phyloP scores from a whole-genome alignment of 2,888 invertebrate species.

The Ectropis crepuscularia region DNA sequence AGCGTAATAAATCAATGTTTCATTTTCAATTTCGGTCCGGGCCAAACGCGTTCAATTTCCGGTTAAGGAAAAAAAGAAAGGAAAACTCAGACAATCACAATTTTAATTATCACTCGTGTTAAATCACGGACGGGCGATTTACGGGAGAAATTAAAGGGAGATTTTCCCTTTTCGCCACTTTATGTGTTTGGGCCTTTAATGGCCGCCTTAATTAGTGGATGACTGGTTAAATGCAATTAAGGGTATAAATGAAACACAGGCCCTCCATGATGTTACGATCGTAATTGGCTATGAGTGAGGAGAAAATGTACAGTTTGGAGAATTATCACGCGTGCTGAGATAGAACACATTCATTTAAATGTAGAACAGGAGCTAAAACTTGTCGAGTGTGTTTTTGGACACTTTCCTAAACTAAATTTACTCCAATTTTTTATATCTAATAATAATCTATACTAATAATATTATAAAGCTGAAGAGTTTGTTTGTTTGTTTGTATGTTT shows the following conservation, averaged over 20 bases:
- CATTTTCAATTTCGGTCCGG: constrained; percentile 34
- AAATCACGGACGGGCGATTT: constrained; percentile 43
- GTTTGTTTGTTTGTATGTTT: too few species aligned
- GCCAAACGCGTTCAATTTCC: constrained; percentile 47
- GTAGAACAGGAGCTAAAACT: too few species aligned
- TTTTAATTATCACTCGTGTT: constrained; percentile 57
- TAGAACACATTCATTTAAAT: too few species aligned
- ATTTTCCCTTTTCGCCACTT: constrained; percentile 32
- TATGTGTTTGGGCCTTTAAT: constrained; percentile 26
- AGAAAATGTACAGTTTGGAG: too few species aligned
- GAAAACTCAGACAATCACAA: constrained; percentile 48
- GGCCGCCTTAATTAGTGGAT: constrained; percentile 18
- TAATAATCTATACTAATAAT: too few species aligned
- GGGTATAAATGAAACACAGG: not conserved
- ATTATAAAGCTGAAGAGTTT: too few species aligned
- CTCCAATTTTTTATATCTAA: too few species aligned
- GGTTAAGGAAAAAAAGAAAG: constrained; percentile 47
- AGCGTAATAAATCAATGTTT: constrained; percentile 36
- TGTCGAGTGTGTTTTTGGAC: too few species aligned
- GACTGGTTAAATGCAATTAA: constrained; percentile 8
- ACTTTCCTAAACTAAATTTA: too few species aligned
- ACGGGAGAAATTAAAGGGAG: constrained; percentile 31
- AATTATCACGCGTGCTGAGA: too few species aligned
- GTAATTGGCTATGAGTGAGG: too few species aligned
- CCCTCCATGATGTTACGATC: too few species aligned